Base-by-base conservation (phyloP, 2,888 invertebrate genomes). In the Drosophila cracens region DNA sequence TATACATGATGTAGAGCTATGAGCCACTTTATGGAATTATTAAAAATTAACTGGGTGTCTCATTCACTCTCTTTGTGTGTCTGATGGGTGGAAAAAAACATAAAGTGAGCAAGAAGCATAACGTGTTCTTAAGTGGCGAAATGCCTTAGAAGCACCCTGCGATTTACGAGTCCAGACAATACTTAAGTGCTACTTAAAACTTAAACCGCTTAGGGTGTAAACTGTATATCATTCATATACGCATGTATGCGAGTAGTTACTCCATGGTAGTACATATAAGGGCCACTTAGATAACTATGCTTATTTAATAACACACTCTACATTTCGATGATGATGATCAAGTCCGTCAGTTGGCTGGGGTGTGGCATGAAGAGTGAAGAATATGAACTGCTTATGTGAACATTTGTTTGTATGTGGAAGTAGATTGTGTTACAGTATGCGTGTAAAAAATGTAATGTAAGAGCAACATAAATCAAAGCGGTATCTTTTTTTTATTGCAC, bases 261-360 rank as follows among this genome's bases (percentile, higher is more conserved):
- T 56, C 25, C 16, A 25, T 16, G 2, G 46, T 2, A 69, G 10
- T 65, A 69, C 21, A 38, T 63, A 52, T 58, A 73, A 49, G 59
- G 25, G 18, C 68, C 83, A 77, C 76, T 90, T 85, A 84, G 76
- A 80, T 77, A 70, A 69, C 74, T 74, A 59, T 62, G 63, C 67
- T 64, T 68, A 62, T 85, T 74, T 74, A 75, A 87, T 79, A 86
- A 77, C 67, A 71, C 67, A 73, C 74, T 84, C 89, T 91, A 91
- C 66, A 88, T 83, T 84, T 91, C 92, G 81, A 91, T 88, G 73
- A 91, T 91, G 81, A 91, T 92, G 74, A 90, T 78, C 76, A 91
- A 81, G 82, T 91, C 83, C 73, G 79, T 81, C 70, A 80, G 75
- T 67, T 74, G 81, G 78, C 89, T 74, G 59, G 52, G 62, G 53